Conservation (phyloP, 2,797 vertebrate genomes). For the Chloroceryle amazona region DNA sequence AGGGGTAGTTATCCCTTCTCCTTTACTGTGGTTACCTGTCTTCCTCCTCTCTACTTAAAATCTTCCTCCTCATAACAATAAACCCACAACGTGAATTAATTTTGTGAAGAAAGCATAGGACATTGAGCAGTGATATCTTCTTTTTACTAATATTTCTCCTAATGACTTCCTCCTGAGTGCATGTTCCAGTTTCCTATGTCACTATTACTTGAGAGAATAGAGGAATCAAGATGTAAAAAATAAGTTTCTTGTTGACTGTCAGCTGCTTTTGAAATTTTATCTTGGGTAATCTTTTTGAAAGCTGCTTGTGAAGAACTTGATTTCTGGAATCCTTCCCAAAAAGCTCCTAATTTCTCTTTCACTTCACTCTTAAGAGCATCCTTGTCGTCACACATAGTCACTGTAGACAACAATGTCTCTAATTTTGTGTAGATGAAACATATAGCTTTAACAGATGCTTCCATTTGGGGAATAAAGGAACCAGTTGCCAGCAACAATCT, state of each 20-base stretch:
- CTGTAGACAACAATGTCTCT: background rate
- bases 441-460: background rate
- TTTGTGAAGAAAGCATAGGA: background rate
- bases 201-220: background rate
- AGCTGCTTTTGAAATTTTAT: background rate
- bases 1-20: background rate
- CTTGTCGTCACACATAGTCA: background rate
- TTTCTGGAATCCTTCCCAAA: background rate
- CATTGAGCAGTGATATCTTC: background rate
- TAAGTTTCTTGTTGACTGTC: background rate
- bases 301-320: background rate
- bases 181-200: background rate
- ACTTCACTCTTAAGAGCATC: background rate
- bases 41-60: background rate
- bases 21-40: constrained; percentile 24
- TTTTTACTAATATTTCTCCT: background rate
- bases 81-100: background rate
- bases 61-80: background rate
- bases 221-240: background rate
- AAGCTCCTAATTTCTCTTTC: background rate
- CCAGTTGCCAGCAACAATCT: background rate
- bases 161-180: background rate
- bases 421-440: background rate
- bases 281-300: background rate
- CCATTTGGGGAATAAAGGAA: background rate